Percentiles rank a stretch among this genome's conserved stretches.
Evolutionary conservation across 2,797 vertebrate genomes (phyloP).

Genomic region (Sebastes steindachneri): DNA sequence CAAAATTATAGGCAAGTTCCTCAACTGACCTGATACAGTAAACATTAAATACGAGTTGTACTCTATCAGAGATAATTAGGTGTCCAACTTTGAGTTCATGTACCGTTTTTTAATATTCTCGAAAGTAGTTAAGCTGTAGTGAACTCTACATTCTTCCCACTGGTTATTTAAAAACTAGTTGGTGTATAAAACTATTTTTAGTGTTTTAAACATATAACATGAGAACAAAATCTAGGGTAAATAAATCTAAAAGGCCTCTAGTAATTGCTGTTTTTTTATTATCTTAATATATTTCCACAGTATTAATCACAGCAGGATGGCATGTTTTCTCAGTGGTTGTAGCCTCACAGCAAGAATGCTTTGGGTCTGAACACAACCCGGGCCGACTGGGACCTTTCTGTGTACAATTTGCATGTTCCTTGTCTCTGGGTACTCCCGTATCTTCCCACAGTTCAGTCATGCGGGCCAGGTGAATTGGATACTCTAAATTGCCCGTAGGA

Average conservation of each 20-base stretch:
- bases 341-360: conserved; percentile 17
- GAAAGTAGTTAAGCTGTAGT: not conserved
- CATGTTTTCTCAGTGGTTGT: conserved; percentile 13
- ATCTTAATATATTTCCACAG: conserved; percentile 17
- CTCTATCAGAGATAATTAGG: not conserved
- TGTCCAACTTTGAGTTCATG: not conserved
- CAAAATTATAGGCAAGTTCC: not conserved
- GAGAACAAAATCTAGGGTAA: not conserved
- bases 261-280: not conserved
- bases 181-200: not conserved
- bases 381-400: conserved; percentile 7
- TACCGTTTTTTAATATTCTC: not conserved
- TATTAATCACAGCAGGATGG: conserved; percentile 32
- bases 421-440: conserved; percentile 10
- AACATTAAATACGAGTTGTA: not conserved
- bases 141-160: not conserved
- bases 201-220: not conserved
- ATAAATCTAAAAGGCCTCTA: not conserved
- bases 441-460: conserved; percentile 31
- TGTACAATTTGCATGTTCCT: conserved; percentile 33
- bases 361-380: conserved; percentile 20
- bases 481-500: conserved; percentile 45
- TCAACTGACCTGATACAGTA: not conserved
- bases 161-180: not conserved
- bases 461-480: conserved; percentile 45